Base-by-base conservation (phyloP, 2,797 vertebrate genomes). In the Gorsachius magnificus region DNA sequence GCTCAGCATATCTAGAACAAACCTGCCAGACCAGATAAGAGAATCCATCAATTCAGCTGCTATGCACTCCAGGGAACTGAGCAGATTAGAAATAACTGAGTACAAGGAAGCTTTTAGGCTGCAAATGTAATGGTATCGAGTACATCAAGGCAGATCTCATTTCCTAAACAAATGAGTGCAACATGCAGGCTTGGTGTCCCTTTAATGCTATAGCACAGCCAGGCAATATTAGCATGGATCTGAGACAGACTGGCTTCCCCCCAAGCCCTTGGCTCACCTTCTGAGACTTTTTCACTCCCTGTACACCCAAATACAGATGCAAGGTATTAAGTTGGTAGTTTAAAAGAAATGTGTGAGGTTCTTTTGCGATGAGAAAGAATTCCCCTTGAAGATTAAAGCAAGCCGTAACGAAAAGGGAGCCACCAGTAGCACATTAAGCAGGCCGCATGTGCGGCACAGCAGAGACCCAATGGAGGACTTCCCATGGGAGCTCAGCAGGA, bases 71-170 rank as follows among this genome's bases (percentile, higher is more conserved):
- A 65, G 94, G 93, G 93, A 96, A 93, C 43, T 50, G 94, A 84
- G 90, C 88, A 92, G 93, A 96, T 96, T 90, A 94, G 93, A 96
- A 94, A 93, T 82, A 90, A 96, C 77, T 57, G 89, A 91, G 83
- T 91, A 95, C 93, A 89, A 90, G 95, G 91, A 95, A 95, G 96
- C 95, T 97, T 96, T 95, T 94, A 96, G 95, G 92, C 96, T 95
- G 91, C 68, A 84, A 76, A 93, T 71, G 94, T 82, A 95, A 95
- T 96, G 83, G 91, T 77, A 94, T 93, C 11, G 38, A 96, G 94
- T 78, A 93, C 85, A 95, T 96, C 95, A 90, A 95, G 93, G 95
- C 95, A 96, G 96, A 91, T 89, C 96, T 96, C 79, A 82, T 95
- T 96, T 95, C 94, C 96, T 88, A 96, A 95, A 91, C 94, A 95